Percentiles rank a stretch among this genome's conserved stretches.
Evolutionary conservation across 2,113 vertebrate species (phyloP).

Genomic region (Zingel zingel): DNA sequence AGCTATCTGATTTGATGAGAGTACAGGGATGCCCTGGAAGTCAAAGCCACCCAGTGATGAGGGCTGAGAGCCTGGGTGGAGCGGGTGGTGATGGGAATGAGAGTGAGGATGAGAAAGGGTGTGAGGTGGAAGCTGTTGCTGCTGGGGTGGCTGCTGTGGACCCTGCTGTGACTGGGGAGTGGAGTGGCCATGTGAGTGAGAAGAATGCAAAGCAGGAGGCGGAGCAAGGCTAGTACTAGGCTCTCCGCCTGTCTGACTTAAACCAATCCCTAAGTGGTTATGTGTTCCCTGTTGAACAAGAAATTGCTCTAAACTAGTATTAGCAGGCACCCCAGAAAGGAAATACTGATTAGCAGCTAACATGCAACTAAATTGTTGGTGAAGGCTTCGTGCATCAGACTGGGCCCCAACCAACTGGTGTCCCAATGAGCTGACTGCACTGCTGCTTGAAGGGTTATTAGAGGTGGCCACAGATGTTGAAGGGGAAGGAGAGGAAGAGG

Average conservation of each 20-base stretch:
- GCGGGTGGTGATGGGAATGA: slow-evolving; percentile 85
- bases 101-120: slow-evolving; percentile 83
- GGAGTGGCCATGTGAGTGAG: slow-evolving; percentile 83
- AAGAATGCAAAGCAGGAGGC: slow-evolving; percentile 86
- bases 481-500: slow-evolving; percentile 85
- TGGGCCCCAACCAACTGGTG: slow-evolving; percentile 86
- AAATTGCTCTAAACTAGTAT: slow-evolving; percentile 88
- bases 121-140: slow-evolving; percentile 85
- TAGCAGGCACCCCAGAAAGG: slow-evolving; percentile 86
- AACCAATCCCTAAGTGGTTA: slow-evolving; percentile 86
- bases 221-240: slow-evolving; percentile 82
- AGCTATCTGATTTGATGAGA: slow-evolving; percentile 87
- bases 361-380: slow-evolving; percentile 90
- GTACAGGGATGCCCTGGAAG: slow-evolving; percentile 88
- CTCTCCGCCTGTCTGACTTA: slow-evolving; percentile 82
- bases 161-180: slow-evolving; percentile 79
- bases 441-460: slow-evolving; percentile 85
- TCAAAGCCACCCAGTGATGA: slow-evolving; percentile 86
- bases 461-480: slow-evolving; percentile 85
- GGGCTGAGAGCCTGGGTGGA: slow-evolving; percentile 83
- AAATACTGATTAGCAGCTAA: slow-evolving; percentile 89
- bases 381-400: slow-evolving; percentile 87
- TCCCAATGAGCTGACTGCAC: slow-evolving; percentile 85
- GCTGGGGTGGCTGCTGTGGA: slow-evolving; percentile 80
- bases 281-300: slow-evolving; percentile 87